These are phyloP conservation scores for Urocyon cinereoargenteus DNA, from an alignment of 2,797 vertebrate genomes.

Conservation along the genomic window DNA sequence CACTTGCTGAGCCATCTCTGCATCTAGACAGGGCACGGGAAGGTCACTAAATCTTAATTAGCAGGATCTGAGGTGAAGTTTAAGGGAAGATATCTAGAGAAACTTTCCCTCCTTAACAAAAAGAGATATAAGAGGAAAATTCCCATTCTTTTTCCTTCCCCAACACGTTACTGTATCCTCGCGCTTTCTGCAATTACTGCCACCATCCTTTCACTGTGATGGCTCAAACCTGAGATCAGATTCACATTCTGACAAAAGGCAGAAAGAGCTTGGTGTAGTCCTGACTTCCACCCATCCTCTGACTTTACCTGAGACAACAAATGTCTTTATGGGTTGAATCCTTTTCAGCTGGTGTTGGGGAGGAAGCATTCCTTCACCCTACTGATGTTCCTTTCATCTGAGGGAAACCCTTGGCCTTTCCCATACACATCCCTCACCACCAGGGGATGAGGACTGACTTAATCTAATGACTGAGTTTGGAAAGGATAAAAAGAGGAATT, in stretches of 20 bases:
- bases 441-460: not conserved
- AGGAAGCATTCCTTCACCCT: not conserved
- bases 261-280: not conserved
- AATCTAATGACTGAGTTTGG: not conserved
- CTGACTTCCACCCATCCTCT: not conserved
- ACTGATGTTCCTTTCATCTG: not conserved
- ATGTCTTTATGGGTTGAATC: not conserved
- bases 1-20: not conserved
- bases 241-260: not conserved
- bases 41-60: not conserved
- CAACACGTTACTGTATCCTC: not conserved
- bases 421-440: not conserved
- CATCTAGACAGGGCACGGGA: not conserved
- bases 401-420: not conserved
- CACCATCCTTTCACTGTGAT: not conserved
- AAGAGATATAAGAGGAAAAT: not conserved
- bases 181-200: not conserved
- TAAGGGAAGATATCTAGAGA: not conserved
- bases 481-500: not conserved
- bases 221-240: not conserved
- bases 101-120: not conserved
- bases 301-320: not conserved
- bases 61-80: not conserved
- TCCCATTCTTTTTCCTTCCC: not conserved
- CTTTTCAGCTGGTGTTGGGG: not conserved